These are phyloP conservation scores for Linnaemya vulpina DNA, from an alignment of 2,888 invertebrate species.

Conservation along the genomic window DNA sequence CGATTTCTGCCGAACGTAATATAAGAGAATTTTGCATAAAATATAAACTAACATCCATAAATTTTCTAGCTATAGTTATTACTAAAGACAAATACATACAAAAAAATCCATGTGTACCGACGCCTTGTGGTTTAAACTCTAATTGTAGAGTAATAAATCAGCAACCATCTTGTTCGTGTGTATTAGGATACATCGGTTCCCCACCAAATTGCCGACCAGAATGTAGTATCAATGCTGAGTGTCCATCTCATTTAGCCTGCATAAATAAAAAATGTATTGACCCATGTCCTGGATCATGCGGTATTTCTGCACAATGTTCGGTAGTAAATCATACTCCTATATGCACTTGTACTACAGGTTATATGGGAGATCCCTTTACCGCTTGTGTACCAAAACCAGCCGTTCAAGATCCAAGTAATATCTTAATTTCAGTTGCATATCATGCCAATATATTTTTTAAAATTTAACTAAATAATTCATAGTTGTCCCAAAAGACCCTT, in stretches of 20 bases:
- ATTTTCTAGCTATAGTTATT: slow-evolving; percentile 67
- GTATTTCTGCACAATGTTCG: slow-evolving; percentile 85
- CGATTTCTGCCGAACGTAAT: slow-evolving; percentile 82
- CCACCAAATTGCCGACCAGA: slow-evolving; percentile 88
- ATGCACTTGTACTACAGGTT: slow-evolving; percentile 85
- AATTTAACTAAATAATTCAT: slow-evolving; percentile 45
- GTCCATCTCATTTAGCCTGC: slow-evolving; percentile 86
- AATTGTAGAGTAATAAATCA: slow-evolving; percentile 85
- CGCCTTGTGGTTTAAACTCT: slow-evolving; percentile 87
- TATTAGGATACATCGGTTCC: slow-evolving; percentile 85
- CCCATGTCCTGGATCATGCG: slow-evolving; percentile 88
- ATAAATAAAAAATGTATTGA: slow-evolving; percentile 87
- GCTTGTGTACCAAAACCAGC: slow-evolving; percentile 83
- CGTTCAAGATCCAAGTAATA: slow-evolving; percentile 70
- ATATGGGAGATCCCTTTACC: slow-evolving; percentile 86
- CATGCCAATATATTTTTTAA: not conserved
- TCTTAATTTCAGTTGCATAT: not conserved
- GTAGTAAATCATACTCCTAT: slow-evolving; percentile 87
- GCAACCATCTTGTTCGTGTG: slow-evolving; percentile 86
- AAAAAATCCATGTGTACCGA: slow-evolving; percentile 86
- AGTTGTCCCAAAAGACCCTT: slow-evolving; percentile 83
- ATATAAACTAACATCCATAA: not conserved
- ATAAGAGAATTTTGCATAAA: slow-evolving; percentile 63
- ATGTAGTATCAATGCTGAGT: slow-evolving; percentile 87
- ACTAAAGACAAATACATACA: slow-evolving; percentile 74